phyloP scores from a whole-genome alignment of 1,140 invertebrate genomes.

The Neodiprion virginianus region DNA sequence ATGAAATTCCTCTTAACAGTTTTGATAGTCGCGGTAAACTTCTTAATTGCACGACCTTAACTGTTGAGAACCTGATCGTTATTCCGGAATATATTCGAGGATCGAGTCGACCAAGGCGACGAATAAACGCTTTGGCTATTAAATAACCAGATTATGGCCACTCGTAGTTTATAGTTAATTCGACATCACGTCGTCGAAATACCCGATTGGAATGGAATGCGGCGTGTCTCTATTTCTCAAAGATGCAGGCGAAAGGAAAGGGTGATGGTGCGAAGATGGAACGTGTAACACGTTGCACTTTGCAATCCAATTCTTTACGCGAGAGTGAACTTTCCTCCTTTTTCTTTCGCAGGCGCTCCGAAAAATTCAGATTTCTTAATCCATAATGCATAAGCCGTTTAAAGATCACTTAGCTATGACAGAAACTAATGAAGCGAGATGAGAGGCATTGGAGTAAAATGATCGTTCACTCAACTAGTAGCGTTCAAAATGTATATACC shows the following conservation, averaged over 20 bases:
- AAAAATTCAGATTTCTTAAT: conserved; percentile 43
- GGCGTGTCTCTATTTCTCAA: too few species aligned
- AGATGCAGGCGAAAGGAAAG: too few species aligned
- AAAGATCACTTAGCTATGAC: conserved; percentile 34
- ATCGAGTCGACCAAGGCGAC: too few species aligned
- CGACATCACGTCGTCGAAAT: too few species aligned
- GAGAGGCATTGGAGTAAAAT: conserved; percentile 13
- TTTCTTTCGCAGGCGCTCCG: conserved; percentile 8
- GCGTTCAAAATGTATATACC: background rate
- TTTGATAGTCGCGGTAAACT: background rate
- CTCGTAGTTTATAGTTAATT: too few species aligned
- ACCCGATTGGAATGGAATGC: too few species aligned
- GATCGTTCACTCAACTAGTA: conserved; percentile 7
- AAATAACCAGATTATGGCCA: too few species aligned
- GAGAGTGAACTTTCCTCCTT: background rate
- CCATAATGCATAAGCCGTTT: conserved; percentile 47
- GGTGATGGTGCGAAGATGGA: too few species aligned
- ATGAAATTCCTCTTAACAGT: background rate
- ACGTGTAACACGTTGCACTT: background rate
- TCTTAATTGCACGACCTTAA: background rate
- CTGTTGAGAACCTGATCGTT: background rate
- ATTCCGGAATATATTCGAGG: too few species aligned
- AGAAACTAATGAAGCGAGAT: conserved; percentile 21
- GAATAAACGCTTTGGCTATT: too few species aligned
- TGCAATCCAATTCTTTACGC: background rate